These are phyloP conservation scores for Argyrosomus regius DNA, from an alignment of 2,797 vertebrate genomes.

Conservation along the genomic window DNA sequence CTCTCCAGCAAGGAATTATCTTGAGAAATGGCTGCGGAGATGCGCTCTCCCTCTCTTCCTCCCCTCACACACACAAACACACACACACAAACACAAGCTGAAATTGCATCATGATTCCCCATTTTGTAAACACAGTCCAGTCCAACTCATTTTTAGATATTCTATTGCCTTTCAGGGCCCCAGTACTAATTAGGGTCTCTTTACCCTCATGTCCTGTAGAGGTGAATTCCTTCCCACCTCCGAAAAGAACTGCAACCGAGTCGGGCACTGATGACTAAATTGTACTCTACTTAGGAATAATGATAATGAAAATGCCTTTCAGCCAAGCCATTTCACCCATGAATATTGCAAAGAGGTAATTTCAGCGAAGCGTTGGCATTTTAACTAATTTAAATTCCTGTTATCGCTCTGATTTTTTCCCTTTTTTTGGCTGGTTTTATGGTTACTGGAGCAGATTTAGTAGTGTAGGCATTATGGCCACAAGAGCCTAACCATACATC, in stretches of 20 bases:
- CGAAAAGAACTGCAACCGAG: slow-evolving; percentile 56
- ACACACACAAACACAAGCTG: slow-evolving; percentile 11
- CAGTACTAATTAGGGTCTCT: slow-evolving; percentile 71
- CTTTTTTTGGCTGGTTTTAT: slow-evolving; percentile 56
- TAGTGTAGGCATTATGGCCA: slow-evolving; percentile 70
- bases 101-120: slow-evolving; percentile 63
- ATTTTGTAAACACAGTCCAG: slow-evolving; percentile 72
- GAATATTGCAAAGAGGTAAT: slow-evolving; percentile 83
- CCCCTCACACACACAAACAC: slow-evolving; percentile 23
- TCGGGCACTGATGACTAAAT: slow-evolving; percentile 81
- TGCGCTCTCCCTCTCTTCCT: slow-evolving; percentile 27
- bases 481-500: slow-evolving; percentile 69
- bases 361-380: slow-evolving; percentile 82
- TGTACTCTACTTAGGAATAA: slow-evolving; percentile 78
- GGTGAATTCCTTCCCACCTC: slow-evolving; percentile 78
- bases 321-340: slow-evolving; percentile 81
- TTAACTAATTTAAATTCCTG: slow-evolving; percentile 84
- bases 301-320: slow-evolving; percentile 83
- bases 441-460: slow-evolving; percentile 71
- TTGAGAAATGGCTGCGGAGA: slow-evolving; percentile 88
- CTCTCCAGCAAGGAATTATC: slow-evolving; percentile 95
- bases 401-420: slow-evolving; percentile 60
- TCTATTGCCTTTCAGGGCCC: slow-evolving; percentile 62
- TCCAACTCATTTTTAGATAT: slow-evolving; percentile 58
- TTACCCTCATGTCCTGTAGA: slow-evolving; percentile 72